Conservation (phyloP, 2,888 invertebrate genomes). For the Sinohyriopsis cumingii region DNA sequence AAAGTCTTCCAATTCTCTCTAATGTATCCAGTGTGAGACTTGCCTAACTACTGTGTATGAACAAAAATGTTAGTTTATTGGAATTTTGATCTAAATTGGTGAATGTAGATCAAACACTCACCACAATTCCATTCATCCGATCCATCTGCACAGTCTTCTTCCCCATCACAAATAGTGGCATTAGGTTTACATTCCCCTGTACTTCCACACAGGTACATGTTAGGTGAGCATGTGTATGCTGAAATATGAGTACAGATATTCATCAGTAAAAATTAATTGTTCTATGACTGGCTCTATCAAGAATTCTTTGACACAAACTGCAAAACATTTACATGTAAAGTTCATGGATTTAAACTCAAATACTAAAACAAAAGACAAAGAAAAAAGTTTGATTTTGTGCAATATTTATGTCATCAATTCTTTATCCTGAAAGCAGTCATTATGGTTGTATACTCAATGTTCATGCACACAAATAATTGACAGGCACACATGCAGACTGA, state of each 20-base stretch:
- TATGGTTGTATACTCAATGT: too few species aligned
- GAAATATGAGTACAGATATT: background rate
- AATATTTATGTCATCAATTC: too few species aligned
- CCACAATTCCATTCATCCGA: constrained; percentile 1
- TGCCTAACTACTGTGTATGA: too few species aligned
- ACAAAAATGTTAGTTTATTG: too few species aligned
- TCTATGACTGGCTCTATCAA: background rate
- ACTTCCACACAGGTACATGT: background rate
- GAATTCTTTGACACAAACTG: background rate
- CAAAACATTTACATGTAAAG: background rate
- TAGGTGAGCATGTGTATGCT: background rate
- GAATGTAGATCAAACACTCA: background rate
- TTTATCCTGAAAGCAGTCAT: too few species aligned
- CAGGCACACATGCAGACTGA: too few species aligned
- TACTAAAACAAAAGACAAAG: background rate
- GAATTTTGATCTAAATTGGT: too few species aligned
- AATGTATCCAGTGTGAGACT: too few species aligned
- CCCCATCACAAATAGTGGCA: background rate
- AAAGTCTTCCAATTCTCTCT: too few species aligned
- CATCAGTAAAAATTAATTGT: too few species aligned
- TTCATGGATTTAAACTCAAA: constrained; percentile 4
- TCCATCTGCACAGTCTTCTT: background rate
- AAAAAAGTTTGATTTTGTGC: background rate
- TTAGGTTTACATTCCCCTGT: background rate
- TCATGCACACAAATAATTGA: too few species aligned